Evolutionary conservation across 1,140 invertebrate species (phyloP).

Genomic region (Lasaia peninsularis): DNA sequence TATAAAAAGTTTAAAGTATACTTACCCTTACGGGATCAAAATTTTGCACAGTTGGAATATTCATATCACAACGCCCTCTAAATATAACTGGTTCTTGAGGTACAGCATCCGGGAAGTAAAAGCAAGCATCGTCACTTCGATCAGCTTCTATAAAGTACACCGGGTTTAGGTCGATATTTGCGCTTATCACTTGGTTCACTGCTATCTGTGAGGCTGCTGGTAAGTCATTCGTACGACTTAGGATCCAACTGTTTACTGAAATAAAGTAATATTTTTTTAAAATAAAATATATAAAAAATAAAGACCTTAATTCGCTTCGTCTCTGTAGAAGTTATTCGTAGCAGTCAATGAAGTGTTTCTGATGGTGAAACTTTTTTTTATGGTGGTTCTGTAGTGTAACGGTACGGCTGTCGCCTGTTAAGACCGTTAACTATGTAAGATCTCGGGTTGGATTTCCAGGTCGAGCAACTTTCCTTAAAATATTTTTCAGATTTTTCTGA

Average conservation of each 20-base stretch:
- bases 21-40: slow-evolving; percentile 38
- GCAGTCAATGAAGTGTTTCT: no score
- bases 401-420: no score
- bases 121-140: slow-evolving; percentile 36
- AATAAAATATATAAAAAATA: background rate
- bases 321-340: no score
- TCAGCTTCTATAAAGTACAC: slow-evolving; percentile 31
- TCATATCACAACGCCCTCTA: slow-evolving; percentile 38
- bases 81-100: slow-evolving; percentile 29
- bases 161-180: slow-evolving; percentile 34
- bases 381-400: no score
- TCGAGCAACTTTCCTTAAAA: no score
- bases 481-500: no score
- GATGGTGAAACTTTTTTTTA: no score
- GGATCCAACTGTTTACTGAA: slow-evolving; percentile 48
- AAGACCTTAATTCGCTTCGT: no score
- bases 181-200: slow-evolving; percentile 31
- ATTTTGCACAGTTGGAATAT: slow-evolving; percentile 30
- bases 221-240: slow-evolving; percentile 34
- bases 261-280: background rate
- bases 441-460: no score
- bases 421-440: no score
- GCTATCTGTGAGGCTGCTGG: slow-evolving; percentile 11
- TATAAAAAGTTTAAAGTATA: background rate
- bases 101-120: slow-evolving; percentile 34